Conservation (phyloP, 2,113 vertebrate species). For the Poicephalus gulielmi region DNA sequence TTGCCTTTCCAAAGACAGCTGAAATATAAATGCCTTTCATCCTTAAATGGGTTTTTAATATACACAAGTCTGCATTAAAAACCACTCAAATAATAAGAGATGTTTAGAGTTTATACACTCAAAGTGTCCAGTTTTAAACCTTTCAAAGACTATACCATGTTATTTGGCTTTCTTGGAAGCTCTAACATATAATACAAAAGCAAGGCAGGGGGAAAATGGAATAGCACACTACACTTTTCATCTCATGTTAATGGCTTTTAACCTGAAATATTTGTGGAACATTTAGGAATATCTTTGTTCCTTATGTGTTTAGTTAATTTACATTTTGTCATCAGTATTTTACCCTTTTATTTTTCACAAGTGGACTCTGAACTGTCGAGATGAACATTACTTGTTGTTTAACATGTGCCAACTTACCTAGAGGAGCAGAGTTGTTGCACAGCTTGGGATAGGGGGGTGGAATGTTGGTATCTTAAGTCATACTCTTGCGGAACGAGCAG, state of each 20-base stretch:
- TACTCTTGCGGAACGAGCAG: neutral
- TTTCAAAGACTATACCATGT: slow-evolving; percentile 22
- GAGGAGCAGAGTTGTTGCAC: neutral
- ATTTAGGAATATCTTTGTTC: neutral
- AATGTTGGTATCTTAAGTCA: neutral
- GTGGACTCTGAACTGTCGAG: slow-evolving; percentile 33
- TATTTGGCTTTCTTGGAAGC: slow-evolving; percentile 40
- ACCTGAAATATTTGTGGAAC: neutral
- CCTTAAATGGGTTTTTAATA: slow-evolving; percentile 3
- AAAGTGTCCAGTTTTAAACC: slow-evolving; percentile 47
- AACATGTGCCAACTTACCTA: neutral
- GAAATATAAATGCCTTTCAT: slow-evolving; percentile 13
- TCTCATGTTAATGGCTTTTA: neutral
- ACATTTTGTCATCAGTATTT: slow-evolving; percentile 32
- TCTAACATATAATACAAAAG: neutral
- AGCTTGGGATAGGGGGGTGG: neutral
- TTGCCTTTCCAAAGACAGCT: slow-evolving; percentile 22
- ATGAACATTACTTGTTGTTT: slow-evolving; percentile 30
- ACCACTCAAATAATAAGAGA: slow-evolving; percentile 32
- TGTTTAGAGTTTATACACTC: neutral
- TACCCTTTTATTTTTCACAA: slow-evolving; percentile 7
- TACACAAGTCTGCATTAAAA: slow-evolving; percentile 28
- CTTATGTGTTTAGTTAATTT: neutral
- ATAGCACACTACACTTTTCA: neutral
- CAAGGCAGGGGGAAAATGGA: neutral